Percentiles rank a stretch among this genome's conserved stretches.
phyloP scores from a whole-genome alignment of 2,113 vertebrate species.

The Cavia aperea region DNA sequence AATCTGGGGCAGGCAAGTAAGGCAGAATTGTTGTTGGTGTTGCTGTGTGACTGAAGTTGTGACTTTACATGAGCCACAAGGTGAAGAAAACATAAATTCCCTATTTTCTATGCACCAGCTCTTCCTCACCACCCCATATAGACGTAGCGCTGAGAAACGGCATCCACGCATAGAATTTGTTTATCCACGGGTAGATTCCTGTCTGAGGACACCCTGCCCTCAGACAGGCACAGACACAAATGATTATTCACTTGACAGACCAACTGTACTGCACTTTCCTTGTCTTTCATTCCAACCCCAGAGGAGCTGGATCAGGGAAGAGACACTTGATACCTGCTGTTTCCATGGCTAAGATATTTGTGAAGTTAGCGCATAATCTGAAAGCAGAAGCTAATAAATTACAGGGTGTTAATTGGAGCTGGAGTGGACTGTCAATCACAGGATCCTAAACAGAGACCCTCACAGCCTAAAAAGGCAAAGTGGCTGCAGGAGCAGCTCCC shows the following conservation, averaged over 20 bases:
- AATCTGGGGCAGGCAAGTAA: conserved; percentile 18
- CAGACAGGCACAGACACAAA: conserved; percentile 70
- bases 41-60: conserved; percentile 42
- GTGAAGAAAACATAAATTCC: conserved; percentile 29
- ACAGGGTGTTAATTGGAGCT: conserved; percentile 87
- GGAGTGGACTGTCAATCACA: conserved; percentile 82
- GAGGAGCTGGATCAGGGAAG: conserved; percentile 76
- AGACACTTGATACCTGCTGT: conserved; percentile 83
- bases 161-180: neutral
- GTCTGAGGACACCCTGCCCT: conserved; percentile 6
- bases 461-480: conserved; percentile 87
- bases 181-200: neutral
- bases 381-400: conserved; percentile 90
- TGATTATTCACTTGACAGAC: conserved; percentile 79
- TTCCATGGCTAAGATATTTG: conserved; percentile 88
- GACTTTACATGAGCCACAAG: conserved; percentile 11
- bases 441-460: conserved; percentile 83
- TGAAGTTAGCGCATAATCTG: conserved; percentile 89
- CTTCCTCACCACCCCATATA: neutral
- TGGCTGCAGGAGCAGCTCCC: conserved; percentile 76
- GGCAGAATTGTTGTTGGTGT: conserved; percentile 7
- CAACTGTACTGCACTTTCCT: conserved; percentile 72
- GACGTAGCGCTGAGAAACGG: conserved; percentile 17
- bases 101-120: neutral
- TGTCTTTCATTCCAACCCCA: conserved; percentile 73